These are phyloP conservation scores for Cheilinus undulatus DNA, from an alignment of 2,113 vertebrate species.

Conservation along the genomic window DNA sequence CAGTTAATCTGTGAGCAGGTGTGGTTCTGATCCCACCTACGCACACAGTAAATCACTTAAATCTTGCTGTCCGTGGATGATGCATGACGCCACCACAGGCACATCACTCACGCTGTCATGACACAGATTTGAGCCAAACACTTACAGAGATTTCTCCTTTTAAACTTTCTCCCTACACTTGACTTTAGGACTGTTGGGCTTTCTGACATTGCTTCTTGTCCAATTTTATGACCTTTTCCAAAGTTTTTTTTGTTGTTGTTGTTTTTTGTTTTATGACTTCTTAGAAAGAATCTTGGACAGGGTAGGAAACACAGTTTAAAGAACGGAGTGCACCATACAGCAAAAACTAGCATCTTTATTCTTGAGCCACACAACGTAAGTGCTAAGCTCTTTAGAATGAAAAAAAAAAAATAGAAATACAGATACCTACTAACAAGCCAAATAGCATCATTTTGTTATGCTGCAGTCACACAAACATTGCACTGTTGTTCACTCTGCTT, in stretches of 20 bases:
- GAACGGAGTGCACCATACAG: too few relatives aligned
- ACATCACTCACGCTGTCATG: constrained; percentile 69
- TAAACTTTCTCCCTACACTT: constrained; percentile 11
- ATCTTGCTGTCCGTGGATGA: constrained; percentile 63
- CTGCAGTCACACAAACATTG: neutral
- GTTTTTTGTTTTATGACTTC: too few relatives aligned
- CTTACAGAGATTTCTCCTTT: constrained; percentile 41
- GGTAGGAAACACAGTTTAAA: too few relatives aligned
- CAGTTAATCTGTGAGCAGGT: constrained; percentile 62
- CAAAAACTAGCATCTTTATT: too few relatives aligned
- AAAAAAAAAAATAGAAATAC: too few relatives aligned
- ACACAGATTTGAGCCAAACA: constrained; percentile 33
- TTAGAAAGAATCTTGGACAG: too few relatives aligned
- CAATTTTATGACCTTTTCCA: neutral
- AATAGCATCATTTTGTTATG: neutral
- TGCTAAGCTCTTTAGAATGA: too few relatives aligned
- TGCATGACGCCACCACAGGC: constrained; percentile 46
- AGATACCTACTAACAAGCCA: constrained; percentile 6
- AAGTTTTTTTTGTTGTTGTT: too few relatives aligned
- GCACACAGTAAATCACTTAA: constrained; percentile 58
- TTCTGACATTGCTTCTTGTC: neutral
- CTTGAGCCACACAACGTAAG: too few relatives aligned
- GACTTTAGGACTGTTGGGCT: constrained; percentile 21
- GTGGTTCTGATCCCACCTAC: constrained; percentile 41
- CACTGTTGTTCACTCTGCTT: neutral